Conservation (phyloP, 2,797 vertebrate species). For the Ciconia nigra region DNA sequence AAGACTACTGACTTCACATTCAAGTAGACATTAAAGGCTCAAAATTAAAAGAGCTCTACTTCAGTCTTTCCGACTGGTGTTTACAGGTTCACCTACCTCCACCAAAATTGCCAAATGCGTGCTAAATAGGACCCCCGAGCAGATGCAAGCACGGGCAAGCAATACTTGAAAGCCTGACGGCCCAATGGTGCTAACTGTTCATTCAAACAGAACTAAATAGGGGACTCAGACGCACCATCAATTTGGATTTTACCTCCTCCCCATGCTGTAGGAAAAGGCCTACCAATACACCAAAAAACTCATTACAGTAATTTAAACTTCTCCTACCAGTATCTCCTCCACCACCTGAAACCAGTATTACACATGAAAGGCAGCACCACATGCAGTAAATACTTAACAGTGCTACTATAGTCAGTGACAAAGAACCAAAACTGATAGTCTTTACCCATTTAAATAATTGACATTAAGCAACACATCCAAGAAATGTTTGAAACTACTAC, state of each 20-base stretch:
- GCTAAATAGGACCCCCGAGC: background rate
- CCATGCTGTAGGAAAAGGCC: background rate
- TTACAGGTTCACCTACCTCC: background rate
- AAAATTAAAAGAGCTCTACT: background rate
- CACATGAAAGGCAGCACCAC: background rate
- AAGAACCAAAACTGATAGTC: background rate
- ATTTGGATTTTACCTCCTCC: background rate
- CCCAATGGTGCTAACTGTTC: background rate
- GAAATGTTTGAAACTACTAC: background rate
- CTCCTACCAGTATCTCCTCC: background rate
- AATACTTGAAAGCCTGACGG: background rate
- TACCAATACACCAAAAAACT: background rate
- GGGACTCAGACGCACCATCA: background rate
- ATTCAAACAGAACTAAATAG: background rate
- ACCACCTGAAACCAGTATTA: background rate
- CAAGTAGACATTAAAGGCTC: background rate
- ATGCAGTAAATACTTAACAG: background rate
- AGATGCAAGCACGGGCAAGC: background rate
- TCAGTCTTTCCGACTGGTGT: background rate
- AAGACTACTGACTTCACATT: background rate
- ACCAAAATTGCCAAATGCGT: accelerated
- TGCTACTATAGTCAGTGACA: background rate
- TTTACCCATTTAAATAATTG: background rate
- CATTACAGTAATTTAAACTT: background rate
- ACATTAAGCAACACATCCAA: background rate